Conservation (phyloP, 2,888 invertebrate genomes). For the Operophtera brumata region DNA sequence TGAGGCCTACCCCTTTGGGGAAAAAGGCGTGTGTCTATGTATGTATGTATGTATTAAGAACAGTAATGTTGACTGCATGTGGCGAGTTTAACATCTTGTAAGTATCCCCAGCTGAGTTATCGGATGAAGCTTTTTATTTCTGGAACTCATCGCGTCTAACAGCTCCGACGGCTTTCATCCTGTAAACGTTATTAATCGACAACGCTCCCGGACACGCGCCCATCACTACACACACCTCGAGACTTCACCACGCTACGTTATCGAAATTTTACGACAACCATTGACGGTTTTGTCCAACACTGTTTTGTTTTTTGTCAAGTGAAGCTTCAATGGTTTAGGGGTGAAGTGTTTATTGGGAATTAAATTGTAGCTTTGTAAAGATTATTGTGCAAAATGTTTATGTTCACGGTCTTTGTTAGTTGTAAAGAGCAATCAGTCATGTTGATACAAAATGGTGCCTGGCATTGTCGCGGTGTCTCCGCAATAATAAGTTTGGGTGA, state of each 20-base stretch:
- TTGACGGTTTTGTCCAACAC: slow-evolving; percentile 23
- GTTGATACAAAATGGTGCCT: slow-evolving; percentile 65
- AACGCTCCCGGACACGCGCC: slow-evolving; percentile 65
- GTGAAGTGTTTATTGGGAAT: slow-evolving; percentile 5
- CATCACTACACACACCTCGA: slow-evolving; percentile 38
- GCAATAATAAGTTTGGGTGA: slow-evolving; percentile 58
- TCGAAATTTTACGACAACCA: slow-evolving; percentile 36
- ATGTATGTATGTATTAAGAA: no score
- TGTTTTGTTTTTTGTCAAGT: neutral
- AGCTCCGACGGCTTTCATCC: slow-evolving; percentile 71
- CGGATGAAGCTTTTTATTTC: slow-evolving; percentile 73
- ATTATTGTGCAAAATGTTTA: slow-evolving; percentile 65
- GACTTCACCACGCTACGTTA: slow-evolving; percentile 12
- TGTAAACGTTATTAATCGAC: slow-evolving; percentile 79
- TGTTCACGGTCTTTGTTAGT: slow-evolving; percentile 65
- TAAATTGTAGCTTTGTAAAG: slow-evolving; percentile 36
- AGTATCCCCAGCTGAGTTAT: slow-evolving; percentile 74
- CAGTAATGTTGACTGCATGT: slow-evolving; percentile 30
- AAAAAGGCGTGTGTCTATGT: no score
- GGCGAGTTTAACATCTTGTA: slow-evolving; percentile 48
- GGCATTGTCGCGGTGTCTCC: slow-evolving; percentile 61
- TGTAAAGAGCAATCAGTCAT: slow-evolving; percentile 73
- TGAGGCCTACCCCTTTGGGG: no score
- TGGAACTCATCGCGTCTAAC: slow-evolving; percentile 70
- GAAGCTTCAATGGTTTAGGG: slow-evolving; percentile 35